These are phyloP conservation scores for Agonopterix heracliana DNA, from an alignment of 2,888 invertebrate genomes.

Conservation along the genomic window DNA sequence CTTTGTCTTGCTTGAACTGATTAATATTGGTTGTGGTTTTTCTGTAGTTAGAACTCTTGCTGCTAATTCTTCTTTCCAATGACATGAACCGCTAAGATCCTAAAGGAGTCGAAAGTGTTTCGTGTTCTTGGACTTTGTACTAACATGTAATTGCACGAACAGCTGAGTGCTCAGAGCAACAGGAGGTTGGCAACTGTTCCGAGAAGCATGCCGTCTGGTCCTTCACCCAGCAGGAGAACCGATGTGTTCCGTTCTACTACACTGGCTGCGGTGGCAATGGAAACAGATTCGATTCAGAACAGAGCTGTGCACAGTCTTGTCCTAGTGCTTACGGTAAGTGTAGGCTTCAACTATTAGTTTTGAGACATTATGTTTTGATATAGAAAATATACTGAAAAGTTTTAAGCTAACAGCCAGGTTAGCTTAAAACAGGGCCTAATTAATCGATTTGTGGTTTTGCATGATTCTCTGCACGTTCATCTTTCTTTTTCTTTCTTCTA, in stretches of 20 bases:
- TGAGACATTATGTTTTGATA: background rate
- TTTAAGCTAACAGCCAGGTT: background rate
- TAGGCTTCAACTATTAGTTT: too few relatives aligned
- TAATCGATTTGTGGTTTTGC: too few relatives aligned
- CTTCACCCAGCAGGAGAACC: constrained; percentile 87
- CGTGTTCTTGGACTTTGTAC: too few relatives aligned
- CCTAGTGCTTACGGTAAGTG: constrained; percentile 87
- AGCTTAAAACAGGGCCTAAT: background rate
- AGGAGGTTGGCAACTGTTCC: constrained; percentile 85
- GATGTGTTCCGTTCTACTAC: constrained; percentile 95
- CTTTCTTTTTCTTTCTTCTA: too few relatives aligned
- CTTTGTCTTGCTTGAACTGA: too few relatives aligned
- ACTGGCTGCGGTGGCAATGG: constrained; percentile 93
- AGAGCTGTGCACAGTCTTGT: constrained; percentile 85
- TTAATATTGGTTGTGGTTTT: too few relatives aligned
- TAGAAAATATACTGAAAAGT: background rate
- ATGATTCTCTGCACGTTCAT: too few relatives aligned
- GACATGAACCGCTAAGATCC: too few relatives aligned
- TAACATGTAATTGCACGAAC: constrained; percentile 35
- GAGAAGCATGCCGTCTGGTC: constrained; percentile 88
- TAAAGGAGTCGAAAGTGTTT: too few relatives aligned
- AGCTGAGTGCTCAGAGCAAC: constrained; percentile 87
- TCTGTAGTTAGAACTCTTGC: too few relatives aligned
- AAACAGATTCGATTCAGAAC: constrained; percentile 87
- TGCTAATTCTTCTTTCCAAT: too few relatives aligned